Evolutionary conservation across 1,140 invertebrate species (phyloP), one percentile per base, ranked within the genome.

Genomic region (Anastatus disparis): DNA sequence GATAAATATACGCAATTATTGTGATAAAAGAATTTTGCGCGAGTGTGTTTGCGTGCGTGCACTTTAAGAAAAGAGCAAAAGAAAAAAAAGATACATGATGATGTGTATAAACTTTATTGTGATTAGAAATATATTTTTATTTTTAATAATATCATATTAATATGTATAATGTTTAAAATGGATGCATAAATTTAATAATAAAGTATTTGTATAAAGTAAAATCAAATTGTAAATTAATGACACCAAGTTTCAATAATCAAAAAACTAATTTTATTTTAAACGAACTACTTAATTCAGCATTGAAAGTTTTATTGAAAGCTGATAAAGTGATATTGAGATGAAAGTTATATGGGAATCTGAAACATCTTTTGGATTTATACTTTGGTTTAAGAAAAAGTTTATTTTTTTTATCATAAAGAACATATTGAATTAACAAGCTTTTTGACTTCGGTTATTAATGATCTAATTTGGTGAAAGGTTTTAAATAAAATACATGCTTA

Each of bases 111-210:
- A 63, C 12, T 35, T 22, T 26, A 15, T 46, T 31, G 35, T 61
- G 56, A 69, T 69, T 63, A n/a, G 22, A 70, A 61, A 44, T 62
- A 70, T 69, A 69, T 69, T 69, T 69, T 59, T 69, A 62, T 46
- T 62, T 69, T 53, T 44, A 17, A 61, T 62, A 44, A 7, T 24
- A 55, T 31, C 1, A 62, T 63, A 52, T 52, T 31, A 31, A 44
- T 66, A 12, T 70, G 38, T 42, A 17, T 26, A 62, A 17, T 44
- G 13, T 44, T 46, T 20, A 55, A 17, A 38, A 35, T 61, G 52
- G 17, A 31, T 1, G 52, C 17, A 61, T 48, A 53, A n/a, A 55
- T 63, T 70, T 63, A 63, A 27, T 70, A 70, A 70, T 70, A 70
- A 70, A 70, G 56, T 35, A 63, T 69, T 61, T 53, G 53, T 69